Conservation (phyloP, 2,113 vertebrate genomes). For the Herpailurus yagouaroundi region DNA sequence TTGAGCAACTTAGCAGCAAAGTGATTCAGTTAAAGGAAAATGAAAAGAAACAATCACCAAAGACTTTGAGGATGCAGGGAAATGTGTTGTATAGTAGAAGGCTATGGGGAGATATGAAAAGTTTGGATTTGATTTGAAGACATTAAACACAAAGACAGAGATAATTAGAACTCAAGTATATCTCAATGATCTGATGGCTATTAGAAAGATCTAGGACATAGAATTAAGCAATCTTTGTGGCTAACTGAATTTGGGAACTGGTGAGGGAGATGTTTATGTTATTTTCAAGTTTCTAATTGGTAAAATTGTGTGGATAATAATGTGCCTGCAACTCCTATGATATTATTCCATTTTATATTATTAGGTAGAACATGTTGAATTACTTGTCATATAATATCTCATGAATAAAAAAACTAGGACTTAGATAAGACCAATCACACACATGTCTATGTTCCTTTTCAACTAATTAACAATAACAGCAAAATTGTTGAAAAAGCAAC, state of each 20-base stretch:
- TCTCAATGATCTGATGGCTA: not conserved
- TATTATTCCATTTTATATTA: not conserved
- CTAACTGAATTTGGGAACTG: not conserved
- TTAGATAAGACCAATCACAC: not conserved
- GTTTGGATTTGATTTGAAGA: not conserved
- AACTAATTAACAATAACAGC: not conserved
- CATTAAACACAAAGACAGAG: not conserved
- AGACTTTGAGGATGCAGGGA: not conserved
- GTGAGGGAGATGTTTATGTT: not conserved
- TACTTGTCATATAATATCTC: not conserved
- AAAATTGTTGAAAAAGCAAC: not conserved
- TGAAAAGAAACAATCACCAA: not conserved
- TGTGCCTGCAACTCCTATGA: not conserved
- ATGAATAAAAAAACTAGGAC: not conserved
- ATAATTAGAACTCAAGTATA: not conserved
- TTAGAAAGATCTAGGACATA: not conserved
- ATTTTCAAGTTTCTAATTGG: not conserved
- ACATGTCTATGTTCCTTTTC: not conserved
- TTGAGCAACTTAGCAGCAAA: not conserved
- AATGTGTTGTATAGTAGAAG: not conserved
- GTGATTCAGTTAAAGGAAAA: not conserved
- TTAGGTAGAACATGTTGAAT: not conserved
- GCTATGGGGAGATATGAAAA: not conserved
- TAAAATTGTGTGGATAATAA: not conserved
- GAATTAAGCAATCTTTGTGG: not conserved